Percentiles rank a stretch among this genome's conserved stretches.
Evolutionary conservation across 2,888 invertebrate genomes (phyloP).

Genomic region (Kuschelorhynchus macadamiae): DNA sequence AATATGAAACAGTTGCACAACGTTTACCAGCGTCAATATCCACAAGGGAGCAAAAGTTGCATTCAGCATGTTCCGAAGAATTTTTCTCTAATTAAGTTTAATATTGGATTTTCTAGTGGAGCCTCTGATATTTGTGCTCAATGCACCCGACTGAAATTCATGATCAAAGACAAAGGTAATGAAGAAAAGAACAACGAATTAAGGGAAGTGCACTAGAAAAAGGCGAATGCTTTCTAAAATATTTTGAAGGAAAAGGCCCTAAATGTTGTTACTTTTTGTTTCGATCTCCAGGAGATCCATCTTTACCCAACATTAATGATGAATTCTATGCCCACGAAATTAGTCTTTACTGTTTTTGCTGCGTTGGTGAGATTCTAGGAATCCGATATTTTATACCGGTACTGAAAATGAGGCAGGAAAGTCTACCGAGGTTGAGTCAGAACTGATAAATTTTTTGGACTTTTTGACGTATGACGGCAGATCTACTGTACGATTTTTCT

Average conservation of each 20-base stretch:
- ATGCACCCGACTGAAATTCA: slow-evolving; percentile 6
- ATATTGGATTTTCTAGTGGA: slow-evolving; percentile 4
- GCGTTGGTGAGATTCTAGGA: no score
- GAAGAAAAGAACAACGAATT: slow-evolving; percentile 4
- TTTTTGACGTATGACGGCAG: no score
- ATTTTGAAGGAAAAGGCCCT: not conserved
- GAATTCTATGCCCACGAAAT: no score
- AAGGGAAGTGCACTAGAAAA: slow-evolving; percentile 1
- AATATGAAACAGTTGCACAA: no score
- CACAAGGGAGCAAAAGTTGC: not conserved
- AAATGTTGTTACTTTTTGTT: slow-evolving; percentile 1
- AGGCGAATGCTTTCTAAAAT: not conserved
- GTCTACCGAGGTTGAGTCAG: no score
- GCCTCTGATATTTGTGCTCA: slow-evolving; percentile 5
- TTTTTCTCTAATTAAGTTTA: not conserved
- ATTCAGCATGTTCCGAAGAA: slow-evolving; percentile 8
- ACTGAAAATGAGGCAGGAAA: no score
- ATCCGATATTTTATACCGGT: no score
- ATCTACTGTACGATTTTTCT: no score
- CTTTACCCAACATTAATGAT: no score
- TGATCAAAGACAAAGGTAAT: not conserved
- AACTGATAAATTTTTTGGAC: no score
- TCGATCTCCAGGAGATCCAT: no score
- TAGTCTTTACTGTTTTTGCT: no score
- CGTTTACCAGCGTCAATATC: not conserved